Base-by-base conservation (phyloP, 30 jellyfish, hydroid and myxozoan species). In the Pelagia noctiluca region DNA sequence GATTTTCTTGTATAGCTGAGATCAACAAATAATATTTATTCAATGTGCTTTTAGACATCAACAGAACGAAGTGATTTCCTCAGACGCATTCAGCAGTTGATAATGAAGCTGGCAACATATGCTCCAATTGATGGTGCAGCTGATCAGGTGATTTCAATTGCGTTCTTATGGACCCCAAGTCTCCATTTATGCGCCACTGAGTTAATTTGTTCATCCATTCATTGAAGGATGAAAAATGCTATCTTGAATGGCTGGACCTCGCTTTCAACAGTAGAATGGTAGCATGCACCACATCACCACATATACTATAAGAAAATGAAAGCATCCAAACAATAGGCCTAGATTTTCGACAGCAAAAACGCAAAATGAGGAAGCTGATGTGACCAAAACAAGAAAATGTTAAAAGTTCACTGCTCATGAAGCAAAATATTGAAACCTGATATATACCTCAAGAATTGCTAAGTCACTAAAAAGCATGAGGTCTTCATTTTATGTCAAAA, bases 111-210 rank as follows among this genome's bases (percentile, higher is more conserved):
- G 50, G 81, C 80, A 16, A 69, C 91, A 36, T 92, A 67, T 81
- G 95, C 87, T n/a, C 90, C 96, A n/a, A 74, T 86, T 46, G 98
- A 92, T 82, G 90, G 74, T 19, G 91, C 98, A 23, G 98, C 91
- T n/a, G 98, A 92, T 57, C 93, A 92, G 98, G 98, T 92, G 64
- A 21, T 18, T 28, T 12, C 33, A 28, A 13, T 22, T 22, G 29
- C 2, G 69, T 23, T 13, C 48, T 25, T 22, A 0, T 32, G 69
- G 21, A 33, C 22, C n/a, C 36, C 82, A 18, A 28, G 26, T 42
- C 50, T 50, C 13, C 18, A 47, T 19, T 25, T 12, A 1, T 60
- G 68, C 7, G 57, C 19, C 22, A n/a, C 31, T 2, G 19, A 19
- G 12, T 38, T 4, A 37, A 49, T 38, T 5, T 5, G 57, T 42